Percentiles rank a stretch among this genome's conserved stretches.
phyloP scores from a whole-genome alignment of 2,113 vertebrate species.

The Aptenodytes patagonicus region DNA sequence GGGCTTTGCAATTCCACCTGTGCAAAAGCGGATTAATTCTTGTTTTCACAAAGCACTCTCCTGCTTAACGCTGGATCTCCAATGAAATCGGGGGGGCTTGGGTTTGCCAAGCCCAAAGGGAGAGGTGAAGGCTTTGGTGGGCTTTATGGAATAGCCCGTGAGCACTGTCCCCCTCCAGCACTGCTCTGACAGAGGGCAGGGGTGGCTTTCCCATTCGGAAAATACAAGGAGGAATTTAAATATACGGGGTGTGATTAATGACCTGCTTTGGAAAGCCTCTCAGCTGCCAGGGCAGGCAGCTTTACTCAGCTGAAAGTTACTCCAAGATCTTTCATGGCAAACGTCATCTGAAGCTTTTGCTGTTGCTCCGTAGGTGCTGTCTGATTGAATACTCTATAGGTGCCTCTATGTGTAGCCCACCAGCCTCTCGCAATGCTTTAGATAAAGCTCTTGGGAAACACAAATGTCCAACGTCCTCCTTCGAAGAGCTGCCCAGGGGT shows the following conservation, averaged over 20 bases:
- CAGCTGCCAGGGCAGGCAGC: background rate
- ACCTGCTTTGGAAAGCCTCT: background rate
- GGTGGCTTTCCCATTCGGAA: background rate
- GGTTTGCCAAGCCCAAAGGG: background rate
- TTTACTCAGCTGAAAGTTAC: background rate
- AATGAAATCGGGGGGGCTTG: background rate
- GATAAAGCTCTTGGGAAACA: background rate
- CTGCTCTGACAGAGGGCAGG: background rate
- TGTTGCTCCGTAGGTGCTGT: background rate
- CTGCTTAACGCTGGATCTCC: background rate
- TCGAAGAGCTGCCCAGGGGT: background rate
- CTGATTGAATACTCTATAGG: background rate
- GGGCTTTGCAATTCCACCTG: background rate
- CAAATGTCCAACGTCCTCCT: background rate
- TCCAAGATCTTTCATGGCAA: background rate
- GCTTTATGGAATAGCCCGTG: background rate
- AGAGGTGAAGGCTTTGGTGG: background rate
- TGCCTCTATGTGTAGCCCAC: background rate
- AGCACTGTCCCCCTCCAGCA: background rate
- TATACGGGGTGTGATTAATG: background rate
- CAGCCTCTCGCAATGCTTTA: background rate
- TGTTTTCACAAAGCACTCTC: background rate
- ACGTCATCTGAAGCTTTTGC: too few species aligned
- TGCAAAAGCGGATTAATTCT: background rate
- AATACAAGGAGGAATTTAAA: background rate